Base-by-base conservation (phyloP, 64 coral and sea anemone species). In the Astreopora myriophthalma region DNA sequence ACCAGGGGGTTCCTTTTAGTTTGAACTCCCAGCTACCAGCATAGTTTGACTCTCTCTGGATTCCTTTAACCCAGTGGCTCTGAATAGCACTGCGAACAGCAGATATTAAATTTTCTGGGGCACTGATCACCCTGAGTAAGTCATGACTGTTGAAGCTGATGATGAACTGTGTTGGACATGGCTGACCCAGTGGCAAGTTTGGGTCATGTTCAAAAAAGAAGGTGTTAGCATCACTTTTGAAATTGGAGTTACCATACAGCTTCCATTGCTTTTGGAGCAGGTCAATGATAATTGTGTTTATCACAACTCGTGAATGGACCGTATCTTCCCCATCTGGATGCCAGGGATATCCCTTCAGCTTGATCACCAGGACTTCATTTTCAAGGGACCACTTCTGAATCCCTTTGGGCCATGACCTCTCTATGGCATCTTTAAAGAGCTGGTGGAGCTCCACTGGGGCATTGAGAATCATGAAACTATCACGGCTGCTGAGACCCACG, bases 21-120 rank as follows among this genome's bases (percentile, higher is more conserved):
- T 94, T 94, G 62, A 94, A 94, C 69, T 94, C 71, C 87, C 93
- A 90, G 52, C 87, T 86, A 10, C 11, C 79, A 78, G 51, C 36
- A 28, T 94, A 89, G 16, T 64, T 51, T 23, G 67, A 57, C 35
- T 90, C 93, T 78, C 76, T 33, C 29, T 94, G 87, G 32, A 94
- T 94, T 6, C 87, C 87, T 37, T 70, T 88, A 13, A 6, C 27
- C 87, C 93, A 94, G 25, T 37, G 35, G 22, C 29, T 65, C 46
- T 76, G 69, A n/a, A 90, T 86, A n/a, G 69, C 72, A 38, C 73
- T 10, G 23, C 63, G 78, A 0, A 94, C 70, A 23, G 67, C 74
- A 51, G 71, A 44, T 24, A 90, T 67, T 20, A 90, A 57, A 19
- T 34, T 44, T 7, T 85, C 66, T 26, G 93, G 80, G 22, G 60